phyloP scores from a whole-genome alignment of 2,797 vertebrate species.

The Acropternis orthonyx region DNA sequence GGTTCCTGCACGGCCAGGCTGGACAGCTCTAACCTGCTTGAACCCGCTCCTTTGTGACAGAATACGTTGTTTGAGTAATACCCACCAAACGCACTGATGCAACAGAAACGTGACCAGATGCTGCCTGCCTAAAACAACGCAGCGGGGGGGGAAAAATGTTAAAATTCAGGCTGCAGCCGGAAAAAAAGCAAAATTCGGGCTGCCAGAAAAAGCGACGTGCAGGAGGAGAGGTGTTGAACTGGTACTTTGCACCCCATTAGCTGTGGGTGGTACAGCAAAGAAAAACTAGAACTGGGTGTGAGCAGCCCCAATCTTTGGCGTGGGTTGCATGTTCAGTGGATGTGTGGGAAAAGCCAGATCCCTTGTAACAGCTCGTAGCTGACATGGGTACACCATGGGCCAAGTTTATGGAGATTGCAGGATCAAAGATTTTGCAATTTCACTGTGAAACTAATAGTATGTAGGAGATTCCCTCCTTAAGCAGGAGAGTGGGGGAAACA shows the following conservation, averaged over 20 bases:
- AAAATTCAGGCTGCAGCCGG: neutral
- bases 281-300: neutral
- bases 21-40: neutral
- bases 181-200: neutral
- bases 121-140: neutral
- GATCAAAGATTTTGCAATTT: neutral
- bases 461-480: neutral
- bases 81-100: neutral
- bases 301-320: fast-evolving
- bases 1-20: neutral
- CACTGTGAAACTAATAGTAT: neutral
- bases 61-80: neutral
- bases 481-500: neutral
- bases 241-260: neutral
- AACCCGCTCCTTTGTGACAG: neutral
- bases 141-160: neutral
- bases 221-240: neutral
- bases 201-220: neutral
- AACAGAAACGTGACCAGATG: neutral
- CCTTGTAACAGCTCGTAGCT: neutral
- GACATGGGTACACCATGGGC: neutral
- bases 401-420: neutral
- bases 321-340: neutral
- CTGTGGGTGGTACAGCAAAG: neutral
- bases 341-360: neutral